These are phyloP conservation scores for Nerophis ophidion DNA, from an alignment of 2,113 vertebrate species.

Conservation along the genomic window DNA sequence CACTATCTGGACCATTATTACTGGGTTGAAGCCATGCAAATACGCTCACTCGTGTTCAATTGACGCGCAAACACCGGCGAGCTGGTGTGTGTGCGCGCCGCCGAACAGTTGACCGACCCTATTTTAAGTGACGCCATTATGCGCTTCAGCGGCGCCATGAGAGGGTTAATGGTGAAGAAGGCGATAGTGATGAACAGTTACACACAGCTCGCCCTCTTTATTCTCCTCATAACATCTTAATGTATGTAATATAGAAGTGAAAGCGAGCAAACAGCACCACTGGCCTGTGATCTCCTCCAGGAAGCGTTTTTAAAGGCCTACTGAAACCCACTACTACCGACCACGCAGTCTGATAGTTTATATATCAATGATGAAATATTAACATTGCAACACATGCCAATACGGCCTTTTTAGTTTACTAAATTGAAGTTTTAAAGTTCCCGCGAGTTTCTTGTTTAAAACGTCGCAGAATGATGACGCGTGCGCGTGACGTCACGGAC, in stretches of 20 bases:
- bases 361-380: no score
- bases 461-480: no score
- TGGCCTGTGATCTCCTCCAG: slow-evolving; percentile 18
- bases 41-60: slow-evolving; percentile 33
- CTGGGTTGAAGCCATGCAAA: slow-evolving; percentile 65
- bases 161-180: slow-evolving; percentile 42
- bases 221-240: slow-evolving; percentile 24
- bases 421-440: no score
- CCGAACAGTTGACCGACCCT: slow-evolving; percentile 79
- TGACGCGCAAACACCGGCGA: slow-evolving; percentile 21
- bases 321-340: no score
- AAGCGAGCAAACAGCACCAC: slow-evolving; percentile 15
- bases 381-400: no score
- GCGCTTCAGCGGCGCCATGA: slow-evolving; percentile 53
- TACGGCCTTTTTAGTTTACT: no score
- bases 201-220: slow-evolving; percentile 15
- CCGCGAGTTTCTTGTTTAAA: no score
- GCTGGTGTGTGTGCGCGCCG: slow-evolving; percentile 9
- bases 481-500: no score
- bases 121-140: slow-evolving; percentile 90
- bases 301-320: no score
- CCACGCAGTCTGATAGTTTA: no score
- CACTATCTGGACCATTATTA: slow-evolving; percentile 91
- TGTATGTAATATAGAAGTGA: slow-evolving; percentile 22
- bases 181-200: slow-evolving; percentile 26